Evolutionary conservation across 2,888 invertebrate genomes (phyloP).

Genomic region (Scotopteryx bipunctaria): DNA sequence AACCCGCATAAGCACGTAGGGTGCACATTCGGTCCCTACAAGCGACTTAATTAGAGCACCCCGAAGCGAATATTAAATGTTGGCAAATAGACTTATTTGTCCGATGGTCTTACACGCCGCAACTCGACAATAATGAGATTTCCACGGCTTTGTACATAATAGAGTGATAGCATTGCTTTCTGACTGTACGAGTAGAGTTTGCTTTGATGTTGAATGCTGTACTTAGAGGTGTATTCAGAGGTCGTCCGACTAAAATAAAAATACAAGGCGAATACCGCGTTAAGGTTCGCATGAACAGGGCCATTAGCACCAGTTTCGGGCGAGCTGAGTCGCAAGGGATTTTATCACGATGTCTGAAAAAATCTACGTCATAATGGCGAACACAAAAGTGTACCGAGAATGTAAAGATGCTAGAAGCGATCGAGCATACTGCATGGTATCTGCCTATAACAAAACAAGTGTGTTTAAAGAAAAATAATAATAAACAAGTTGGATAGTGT

Average conservation of each 20-base stretch:
- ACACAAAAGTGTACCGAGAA: background rate
- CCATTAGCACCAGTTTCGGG: background rate
- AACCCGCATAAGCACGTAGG: slow-evolving; percentile 26
- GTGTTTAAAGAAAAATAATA: no score
- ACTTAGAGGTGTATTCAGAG: background rate
- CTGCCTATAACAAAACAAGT: no score
- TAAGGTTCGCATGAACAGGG: background rate
- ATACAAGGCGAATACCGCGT: background rate
- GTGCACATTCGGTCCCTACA: slow-evolving; percentile 43
- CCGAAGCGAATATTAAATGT: slow-evolving; percentile 76
- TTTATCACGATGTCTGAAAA: background rate
- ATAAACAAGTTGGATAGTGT: no score
- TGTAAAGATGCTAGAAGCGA: background rate
- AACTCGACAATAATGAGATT: slow-evolving; percentile 54
- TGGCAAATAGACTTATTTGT: slow-evolving; percentile 72
- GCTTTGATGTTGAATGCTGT: background rate
- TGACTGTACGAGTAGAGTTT: background rate
- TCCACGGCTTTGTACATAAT: slow-evolving; percentile 40
- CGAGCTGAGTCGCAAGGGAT: background rate
- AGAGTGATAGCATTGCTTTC: background rate
- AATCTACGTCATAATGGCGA: slow-evolving; percentile 14
- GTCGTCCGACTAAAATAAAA: background rate
- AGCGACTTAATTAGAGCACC: slow-evolving; percentile 68
- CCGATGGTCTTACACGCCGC: slow-evolving; percentile 50
- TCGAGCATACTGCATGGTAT: no score